Percentiles rank a stretch among this genome's conserved stretches.
Conservation (phyloP, 2,113 vertebrate species). For the Nibea coibor region DNA sequence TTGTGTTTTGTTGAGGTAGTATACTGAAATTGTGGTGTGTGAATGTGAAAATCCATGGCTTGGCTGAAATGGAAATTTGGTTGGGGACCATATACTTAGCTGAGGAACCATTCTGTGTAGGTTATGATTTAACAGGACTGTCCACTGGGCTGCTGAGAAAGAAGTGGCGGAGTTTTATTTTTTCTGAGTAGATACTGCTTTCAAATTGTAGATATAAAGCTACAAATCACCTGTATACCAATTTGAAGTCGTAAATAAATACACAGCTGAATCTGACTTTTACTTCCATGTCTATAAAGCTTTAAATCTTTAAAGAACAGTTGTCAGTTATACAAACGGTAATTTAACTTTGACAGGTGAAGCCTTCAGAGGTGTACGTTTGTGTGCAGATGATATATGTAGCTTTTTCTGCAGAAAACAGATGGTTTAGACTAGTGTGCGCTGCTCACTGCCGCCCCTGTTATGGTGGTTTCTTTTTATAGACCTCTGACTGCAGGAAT, state of each 20-base stretch:
- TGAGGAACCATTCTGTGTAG: conserved; percentile 1
- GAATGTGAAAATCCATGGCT: conserved; percentile 41
- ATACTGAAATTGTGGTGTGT: conserved; percentile 41
- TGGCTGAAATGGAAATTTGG: conserved; percentile 20
- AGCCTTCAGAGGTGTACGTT: neutral
- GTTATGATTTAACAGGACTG: conserved; percentile 38
- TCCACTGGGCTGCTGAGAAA: conserved; percentile 8
- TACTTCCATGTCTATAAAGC: neutral
- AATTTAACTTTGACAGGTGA: neutral
- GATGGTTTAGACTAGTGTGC: conserved; percentile 39
- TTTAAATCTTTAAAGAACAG: conserved; percentile 3
- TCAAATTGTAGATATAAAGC: neutral
- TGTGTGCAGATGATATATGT: conserved; percentile 23
- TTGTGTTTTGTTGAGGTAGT: conserved; percentile 40
- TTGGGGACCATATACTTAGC: conserved; percentile 39
- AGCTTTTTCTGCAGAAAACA: conserved; percentile 27
- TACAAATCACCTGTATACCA: neutral
- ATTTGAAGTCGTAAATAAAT: neutral
- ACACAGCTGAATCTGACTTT: neutral
- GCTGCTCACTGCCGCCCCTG: conserved; percentile 8
- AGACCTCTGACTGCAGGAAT: conserved; percentile 32
- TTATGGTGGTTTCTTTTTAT: conserved; percentile 41
- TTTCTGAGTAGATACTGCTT: neutral
- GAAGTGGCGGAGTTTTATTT: neutral
- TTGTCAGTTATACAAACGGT: neutral